Conservation (phyloP, 2,888 invertebrate genomes). For the Pyrgus malvae region DNA sequence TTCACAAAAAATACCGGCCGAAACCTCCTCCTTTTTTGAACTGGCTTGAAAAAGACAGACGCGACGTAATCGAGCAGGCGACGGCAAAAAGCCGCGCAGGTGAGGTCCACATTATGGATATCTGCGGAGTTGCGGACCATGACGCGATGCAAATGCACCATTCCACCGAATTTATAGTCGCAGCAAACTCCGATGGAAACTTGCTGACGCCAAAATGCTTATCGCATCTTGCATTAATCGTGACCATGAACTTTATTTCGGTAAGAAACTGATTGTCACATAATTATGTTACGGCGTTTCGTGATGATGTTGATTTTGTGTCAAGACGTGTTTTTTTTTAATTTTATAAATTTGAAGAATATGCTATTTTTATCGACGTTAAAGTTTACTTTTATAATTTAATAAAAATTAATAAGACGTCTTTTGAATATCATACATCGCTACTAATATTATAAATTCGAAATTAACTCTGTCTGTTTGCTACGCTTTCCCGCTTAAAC, state of each 20-base stretch:
- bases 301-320: background rate
- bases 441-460: too few relatives aligned
- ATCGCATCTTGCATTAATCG: background rate
- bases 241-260: constrained; percentile 5
- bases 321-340: too few relatives aligned
- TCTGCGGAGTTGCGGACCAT: constrained; percentile 25
- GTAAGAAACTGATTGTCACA: background rate
- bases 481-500: too few relatives aligned
- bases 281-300: too few relatives aligned
- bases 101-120: constrained; percentile 41
- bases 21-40: too few relatives aligned
- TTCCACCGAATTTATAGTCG: constrained; percentile 28
- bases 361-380: too few relatives aligned
- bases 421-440: too few relatives aligned
- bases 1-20: constrained; percentile 56
- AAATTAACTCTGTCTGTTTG: too few relatives aligned
- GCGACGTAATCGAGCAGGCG: constrained; percentile 51
- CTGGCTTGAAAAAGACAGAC: too few relatives aligned
- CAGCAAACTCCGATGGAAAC: constrained; percentile 16
- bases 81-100: constrained; percentile 53
- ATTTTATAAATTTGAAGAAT: too few relatives aligned
- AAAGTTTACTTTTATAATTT: too few relatives aligned
- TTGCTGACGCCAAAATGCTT: constrained; percentile 13
- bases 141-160: constrained; percentile 32
- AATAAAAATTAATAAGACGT: too few relatives aligned